A percentile compares a stretch with the other conserved stretches of the same genome.
Evolutionary conservation across 2,888 invertebrate genomes (phyloP).

Genomic region (Lithophane leautieri): DNA sequence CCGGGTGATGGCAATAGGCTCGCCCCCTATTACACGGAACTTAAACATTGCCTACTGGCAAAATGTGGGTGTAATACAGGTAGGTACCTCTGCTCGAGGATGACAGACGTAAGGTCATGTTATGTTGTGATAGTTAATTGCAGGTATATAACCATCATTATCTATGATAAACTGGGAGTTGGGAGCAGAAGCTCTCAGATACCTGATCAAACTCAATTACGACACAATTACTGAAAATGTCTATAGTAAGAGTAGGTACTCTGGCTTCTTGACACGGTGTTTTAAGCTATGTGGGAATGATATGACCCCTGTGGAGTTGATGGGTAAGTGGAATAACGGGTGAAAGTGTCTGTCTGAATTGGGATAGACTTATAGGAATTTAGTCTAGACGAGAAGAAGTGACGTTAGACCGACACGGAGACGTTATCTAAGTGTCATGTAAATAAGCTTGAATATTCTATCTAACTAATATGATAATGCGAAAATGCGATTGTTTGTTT

Average conservation of each 20-base stretch:
- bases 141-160: slow-evolving; percentile 13
- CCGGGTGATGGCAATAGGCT: not conserved
- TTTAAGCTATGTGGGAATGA: not conserved
- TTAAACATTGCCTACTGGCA: not conserved
- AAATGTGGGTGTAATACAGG: not conserved
- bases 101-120: not conserved
- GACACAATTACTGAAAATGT: slow-evolving; percentile 53
- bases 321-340: not conserved
- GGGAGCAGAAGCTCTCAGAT: slow-evolving; percentile 37
- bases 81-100: not conserved
- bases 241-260: slow-evolving; percentile 12
- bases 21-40: not conserved
- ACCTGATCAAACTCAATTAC: slow-evolving; percentile 63
- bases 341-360: not conserved
- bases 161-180: slow-evolving; percentile 9
- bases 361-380: not conserved
- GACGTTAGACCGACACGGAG: too few species aligned
- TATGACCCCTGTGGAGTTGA: not conserved
- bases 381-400: too few species aligned
- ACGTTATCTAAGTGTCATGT: too few species aligned
- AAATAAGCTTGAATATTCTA: too few species aligned
- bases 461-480: too few species aligned
- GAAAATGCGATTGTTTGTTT: too few species aligned
- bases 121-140: slow-evolving; percentile 26
- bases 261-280: slow-evolving; percentile 2